A percentile compares a stretch with the other conserved stretches of the same genome.
Conservation (phyloP, 2,113 vertebrate species). For the Poeciliopsis retropinna region DNA sequence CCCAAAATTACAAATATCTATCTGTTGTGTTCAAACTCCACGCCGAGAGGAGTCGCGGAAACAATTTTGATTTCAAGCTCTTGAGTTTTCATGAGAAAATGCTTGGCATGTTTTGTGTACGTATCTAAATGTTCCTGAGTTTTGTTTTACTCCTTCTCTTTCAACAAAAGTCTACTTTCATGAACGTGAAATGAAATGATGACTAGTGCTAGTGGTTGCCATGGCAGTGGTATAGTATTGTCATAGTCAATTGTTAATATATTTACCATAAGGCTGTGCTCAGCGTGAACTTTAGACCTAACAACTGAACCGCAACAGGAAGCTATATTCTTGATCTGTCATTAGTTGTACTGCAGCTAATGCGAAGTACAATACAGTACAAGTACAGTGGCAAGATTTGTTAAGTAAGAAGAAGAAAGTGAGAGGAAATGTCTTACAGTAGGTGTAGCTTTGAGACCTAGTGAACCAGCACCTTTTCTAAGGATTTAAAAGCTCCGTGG, state of each 20-base stretch:
- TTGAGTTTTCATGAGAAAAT: too few species aligned
- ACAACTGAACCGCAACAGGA: background rate
- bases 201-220: background rate
- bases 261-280: background rate
- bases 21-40: slow-evolving; percentile 47
- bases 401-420: background rate
- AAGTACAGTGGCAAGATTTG: background rate
- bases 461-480: background rate
- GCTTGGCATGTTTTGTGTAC: too few species aligned
- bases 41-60: slow-evolving; percentile 18
- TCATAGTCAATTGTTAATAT: background rate
- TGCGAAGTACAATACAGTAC: background rate
- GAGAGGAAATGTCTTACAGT: background rate
- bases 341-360: background rate
- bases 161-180: too few species aligned
- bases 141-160: too few species aligned
- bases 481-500: background rate
- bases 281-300: background rate
- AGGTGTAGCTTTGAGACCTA: background rate
- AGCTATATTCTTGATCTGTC: background rate
- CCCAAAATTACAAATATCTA: slow-evolving; percentile 27
- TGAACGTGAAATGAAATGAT: too few species aligned
- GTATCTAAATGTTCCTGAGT: too few species aligned
- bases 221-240: background rate
- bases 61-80: slow-evolving; percentile 1